Evolutionary conservation across 2,888 invertebrate species (phyloP).

Genomic region (Cryptocephalus moraei): DNA sequence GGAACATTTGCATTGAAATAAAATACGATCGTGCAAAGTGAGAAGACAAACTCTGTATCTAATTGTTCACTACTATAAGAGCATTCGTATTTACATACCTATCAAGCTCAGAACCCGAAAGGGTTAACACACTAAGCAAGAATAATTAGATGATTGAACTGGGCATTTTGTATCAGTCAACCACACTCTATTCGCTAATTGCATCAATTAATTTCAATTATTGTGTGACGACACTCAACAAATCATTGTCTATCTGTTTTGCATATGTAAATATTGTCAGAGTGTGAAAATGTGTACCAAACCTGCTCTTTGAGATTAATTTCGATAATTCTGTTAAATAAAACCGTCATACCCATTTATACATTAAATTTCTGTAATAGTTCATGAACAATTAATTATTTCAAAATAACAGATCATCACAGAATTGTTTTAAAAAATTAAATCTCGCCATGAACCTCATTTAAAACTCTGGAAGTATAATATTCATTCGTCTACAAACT

Average conservation of each 20-base stretch:
- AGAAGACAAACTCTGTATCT: constrained; percentile 21
- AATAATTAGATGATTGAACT: constrained; percentile 39
- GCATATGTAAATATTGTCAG: constrained; percentile 24
- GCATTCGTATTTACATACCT: constrained; percentile 34
- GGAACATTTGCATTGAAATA: too few relatives aligned
- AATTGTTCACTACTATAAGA: constrained; percentile 25
- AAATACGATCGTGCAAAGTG: too few relatives aligned
- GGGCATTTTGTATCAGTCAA: constrained; percentile 41
- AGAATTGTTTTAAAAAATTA: too few relatives aligned
- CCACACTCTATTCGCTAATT: constrained; percentile 39
- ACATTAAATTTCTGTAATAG: too few relatives aligned
- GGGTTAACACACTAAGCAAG: constrained; percentile 36
- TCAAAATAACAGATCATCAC: too few relatives aligned
- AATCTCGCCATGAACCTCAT: too few relatives aligned
- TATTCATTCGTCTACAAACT: too few relatives aligned
- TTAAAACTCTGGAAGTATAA: too few relatives aligned
- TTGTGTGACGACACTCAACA: constrained; percentile 30
- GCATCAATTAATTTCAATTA: constrained; percentile 36
- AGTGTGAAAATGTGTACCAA: constrained; percentile 3
- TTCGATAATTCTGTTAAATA: too few relatives aligned
- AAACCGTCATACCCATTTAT: too few relatives aligned
- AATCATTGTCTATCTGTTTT: constrained; percentile 30
- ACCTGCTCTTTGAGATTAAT: background rate
- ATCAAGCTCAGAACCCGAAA: constrained; percentile 36
- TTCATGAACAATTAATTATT: too few relatives aligned